Conservation (phyloP, 2,113 vertebrate genomes). For the Pangasianodon gigas region DNA sequence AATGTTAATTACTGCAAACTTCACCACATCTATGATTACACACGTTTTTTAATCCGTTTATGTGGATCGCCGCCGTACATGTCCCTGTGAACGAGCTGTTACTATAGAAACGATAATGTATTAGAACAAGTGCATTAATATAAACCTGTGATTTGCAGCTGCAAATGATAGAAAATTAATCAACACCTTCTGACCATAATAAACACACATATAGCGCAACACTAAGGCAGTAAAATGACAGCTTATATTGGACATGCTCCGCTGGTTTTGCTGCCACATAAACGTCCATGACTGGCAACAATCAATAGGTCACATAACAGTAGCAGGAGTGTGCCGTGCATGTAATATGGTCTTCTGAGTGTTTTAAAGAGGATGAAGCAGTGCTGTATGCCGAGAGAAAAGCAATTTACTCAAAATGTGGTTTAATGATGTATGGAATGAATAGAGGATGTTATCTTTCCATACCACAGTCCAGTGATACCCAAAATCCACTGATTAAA, state of each 20-base stretch:
- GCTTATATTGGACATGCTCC: not conserved
- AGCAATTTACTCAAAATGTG: not conserved
- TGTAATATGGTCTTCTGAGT: conserved; percentile 1
- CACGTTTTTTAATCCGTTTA: not conserved
- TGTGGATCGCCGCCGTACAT: not conserved
- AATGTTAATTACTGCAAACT: not conserved
- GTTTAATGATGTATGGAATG: conserved; percentile 18
- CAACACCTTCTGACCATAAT: not conserved
- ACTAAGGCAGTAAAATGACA: not conserved
- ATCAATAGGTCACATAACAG: conserved; percentile 3
- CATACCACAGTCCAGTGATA: not conserved
- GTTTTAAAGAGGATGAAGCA: not conserved
- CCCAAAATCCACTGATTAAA: conserved; percentile 12
- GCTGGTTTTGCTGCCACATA: not conserved
- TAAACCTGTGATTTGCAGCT: not conserved
- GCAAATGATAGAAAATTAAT: not conserved
- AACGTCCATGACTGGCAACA: not conserved
- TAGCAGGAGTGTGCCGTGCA: not conserved
- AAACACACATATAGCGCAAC: not conserved
- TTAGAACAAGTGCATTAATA: not conserved
- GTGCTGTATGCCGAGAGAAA: not conserved
- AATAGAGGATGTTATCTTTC: conserved; percentile 1
- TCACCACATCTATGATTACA: not conserved
- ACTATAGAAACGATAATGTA: not conserved
- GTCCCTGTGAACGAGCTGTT: not conserved